Conservation (phyloP, 2,888 invertebrate genomes). For the Iselma pallidipennis region DNA sequence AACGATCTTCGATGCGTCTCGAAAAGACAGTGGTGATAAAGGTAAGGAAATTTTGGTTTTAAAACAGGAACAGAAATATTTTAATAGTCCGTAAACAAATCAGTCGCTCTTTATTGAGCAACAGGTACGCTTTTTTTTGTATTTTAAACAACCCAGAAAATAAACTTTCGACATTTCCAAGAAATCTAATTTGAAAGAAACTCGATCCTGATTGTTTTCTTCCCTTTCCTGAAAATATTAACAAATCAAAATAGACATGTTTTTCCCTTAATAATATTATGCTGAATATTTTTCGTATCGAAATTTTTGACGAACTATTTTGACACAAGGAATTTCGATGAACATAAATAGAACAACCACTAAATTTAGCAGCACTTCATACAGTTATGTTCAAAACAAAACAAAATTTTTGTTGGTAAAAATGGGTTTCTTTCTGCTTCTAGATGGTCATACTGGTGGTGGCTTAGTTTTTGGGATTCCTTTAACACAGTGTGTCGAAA, state of each 20-base stretch:
- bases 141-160: no score
- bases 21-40: constrained; percentile 65
- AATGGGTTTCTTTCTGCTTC: not conserved
- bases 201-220: not conserved
- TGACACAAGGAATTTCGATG: constrained; percentile 24
- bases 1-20: constrained; percentile 79
- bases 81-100: not conserved
- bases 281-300: constrained; percentile 19
- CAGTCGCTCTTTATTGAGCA: not conserved
- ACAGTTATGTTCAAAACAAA: constrained; percentile 15
- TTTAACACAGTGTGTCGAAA: constrained; percentile 80
- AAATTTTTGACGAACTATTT: constrained; percentile 21
- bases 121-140: not conserved
- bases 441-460: constrained; percentile 44
- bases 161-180: not conserved
- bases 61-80: no score
- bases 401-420: not conserved
- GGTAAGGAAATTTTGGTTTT: constrained; percentile 56
- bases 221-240: not conserved
- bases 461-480: constrained; percentile 86
- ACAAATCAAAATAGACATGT: no score
- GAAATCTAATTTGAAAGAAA: constrained; percentile 1
- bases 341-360: constrained; percentile 20
- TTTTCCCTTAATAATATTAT: constrained; percentile 1
- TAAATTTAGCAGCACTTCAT: constrained; percentile 15